Base-by-base conservation (phyloP, 2,797 vertebrate genomes). In the Emydoidea blandingii region DNA sequence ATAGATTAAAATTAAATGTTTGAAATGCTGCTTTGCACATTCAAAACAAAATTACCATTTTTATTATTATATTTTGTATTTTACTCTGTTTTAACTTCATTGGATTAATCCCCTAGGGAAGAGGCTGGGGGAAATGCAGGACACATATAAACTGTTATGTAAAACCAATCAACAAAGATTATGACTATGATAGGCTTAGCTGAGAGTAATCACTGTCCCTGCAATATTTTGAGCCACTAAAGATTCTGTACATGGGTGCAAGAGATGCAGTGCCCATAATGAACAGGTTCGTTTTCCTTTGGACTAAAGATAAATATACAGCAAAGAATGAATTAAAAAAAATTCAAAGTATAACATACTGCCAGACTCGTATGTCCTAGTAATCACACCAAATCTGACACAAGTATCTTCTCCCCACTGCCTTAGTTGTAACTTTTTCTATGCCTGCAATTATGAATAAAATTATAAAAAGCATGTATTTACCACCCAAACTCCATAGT, bases 401-500 rank as follows among this genome's bases (percentile, higher is more conserved):
- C 68, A 27, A 53, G 8, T 6, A 8, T 7, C 47, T 5, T 27
- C 49, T 37, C 8, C 93, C 93, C 1, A 44, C 86, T 79, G 0
- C 2, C 79, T 34, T 31, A n/a, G 23, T 19, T 31, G 37, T 44
- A 47, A 41, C 44, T 19, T 44, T 44, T 65, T 49, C 57, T 78
- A 8, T 21, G 47, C 47, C 1, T 76, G 8, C 34, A 21, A 74
- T 81, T 62, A n/a, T 18, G 47, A 82, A 8, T 87, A 76, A 59
- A 88, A 87, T 85, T 6, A 74, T 85, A 76, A 85, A 76, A 53
- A 79, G 57, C 31, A 23, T 4, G 16, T 79, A 85, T 96, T 97
- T 93, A 97, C 97, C 97, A 97, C 94, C 12, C 93, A 98, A 79
- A 97, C 34, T 23, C 97, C 97, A 1, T 95, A 97, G 79, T 97